Base-by-base conservation (phyloP, 2,113 vertebrate species). In the Polypterus bichir region DNA sequence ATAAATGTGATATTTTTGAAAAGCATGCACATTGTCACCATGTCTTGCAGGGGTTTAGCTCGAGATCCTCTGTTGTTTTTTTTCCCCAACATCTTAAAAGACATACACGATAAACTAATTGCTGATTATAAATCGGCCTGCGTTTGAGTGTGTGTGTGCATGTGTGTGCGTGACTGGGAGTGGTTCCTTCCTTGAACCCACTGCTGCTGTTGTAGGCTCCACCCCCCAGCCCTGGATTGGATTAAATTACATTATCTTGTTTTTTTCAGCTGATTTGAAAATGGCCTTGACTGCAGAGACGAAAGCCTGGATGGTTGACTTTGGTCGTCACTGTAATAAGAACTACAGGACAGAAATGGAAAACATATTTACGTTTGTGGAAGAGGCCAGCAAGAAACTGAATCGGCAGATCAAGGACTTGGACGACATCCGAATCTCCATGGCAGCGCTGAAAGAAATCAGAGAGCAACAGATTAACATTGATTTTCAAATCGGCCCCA, bases 331-430 rank as follows among this genome's bases (percentile, higher is more conserved):
- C 71, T 95, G 93, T 70, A 95, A 93, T 76, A 86, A 74, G 71
- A 94, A 95, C 63, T 94, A 92, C 69, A 77, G 80, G 64, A 77
- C 69, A 10, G 88, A 98, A 69, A 97, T 99, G 95, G 92, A 95
- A 72, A 81, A 76, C 48, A 86, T 97, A 66, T 91, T 96, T 69
- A 68, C 64, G 4, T 92, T 95, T 59, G 77, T 94, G 52, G 92
- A 93, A 57, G 93, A 97, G 71, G 84, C 87, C 1, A 79, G 71
- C 64, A 98, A 92, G 75, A 98, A 93, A 71, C 75, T 98, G 11
- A 95, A 90, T 74, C 81, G 83, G 7, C 83, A 59, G 44, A 89
- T 98, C 69, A 89, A 80, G 69, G 96, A 99, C 68, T 74, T 98
- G 53, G 96, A 99, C 76, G 95, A 98, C 67, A 89, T 97, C 67